Evolutionary conservation across 2,888 invertebrate genomes (phyloP).

Genomic region (Linnaemya tessellans): DNA sequence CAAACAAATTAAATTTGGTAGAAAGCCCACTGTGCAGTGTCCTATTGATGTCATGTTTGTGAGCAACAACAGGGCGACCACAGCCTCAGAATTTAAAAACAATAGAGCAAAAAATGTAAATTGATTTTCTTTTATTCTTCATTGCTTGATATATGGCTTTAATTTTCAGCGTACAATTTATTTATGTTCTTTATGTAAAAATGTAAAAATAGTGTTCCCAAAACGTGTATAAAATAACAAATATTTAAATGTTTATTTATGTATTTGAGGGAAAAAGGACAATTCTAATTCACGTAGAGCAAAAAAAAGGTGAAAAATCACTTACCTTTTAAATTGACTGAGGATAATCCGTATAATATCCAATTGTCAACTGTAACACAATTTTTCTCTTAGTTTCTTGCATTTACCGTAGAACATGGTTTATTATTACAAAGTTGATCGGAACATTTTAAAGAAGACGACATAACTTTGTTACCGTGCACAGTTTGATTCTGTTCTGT

Average conservation of each 20-base stretch:
- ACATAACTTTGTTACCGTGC: conserved; percentile 38
- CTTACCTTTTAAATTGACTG: conserved; percentile 73
- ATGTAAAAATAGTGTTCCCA: conserved; percentile 3
- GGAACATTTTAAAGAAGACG: conserved; percentile 51
- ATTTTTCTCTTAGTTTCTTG: conserved; percentile 64
- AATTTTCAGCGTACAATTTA: not conserved
- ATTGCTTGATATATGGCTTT: conserved; percentile 1
- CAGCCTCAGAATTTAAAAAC: not conserved
- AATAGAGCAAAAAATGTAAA: not conserved
- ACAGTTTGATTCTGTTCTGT: conserved; percentile 8
- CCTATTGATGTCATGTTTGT: not conserved
- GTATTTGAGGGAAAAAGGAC: not conserved
- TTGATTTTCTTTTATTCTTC: not conserved
- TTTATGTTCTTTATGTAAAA: not conserved
- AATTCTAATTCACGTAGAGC: not conserved
- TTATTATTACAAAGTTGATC: conserved; percentile 55
- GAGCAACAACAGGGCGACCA: not conserved
- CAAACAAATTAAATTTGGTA: too few relatives aligned
- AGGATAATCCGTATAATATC: conserved; percentile 73
- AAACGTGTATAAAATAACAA: conserved; percentile 30
- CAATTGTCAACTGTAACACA: conserved; percentile 75
- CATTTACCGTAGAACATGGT: conserved; percentile 67
- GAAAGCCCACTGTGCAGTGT: not conserved
- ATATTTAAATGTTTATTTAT: not conserved
- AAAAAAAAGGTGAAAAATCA: conserved; percentile 15